phyloP scores from a whole-genome alignment of 2,113 vertebrate species.

The Brachyhypopomus gauderio region DNA sequence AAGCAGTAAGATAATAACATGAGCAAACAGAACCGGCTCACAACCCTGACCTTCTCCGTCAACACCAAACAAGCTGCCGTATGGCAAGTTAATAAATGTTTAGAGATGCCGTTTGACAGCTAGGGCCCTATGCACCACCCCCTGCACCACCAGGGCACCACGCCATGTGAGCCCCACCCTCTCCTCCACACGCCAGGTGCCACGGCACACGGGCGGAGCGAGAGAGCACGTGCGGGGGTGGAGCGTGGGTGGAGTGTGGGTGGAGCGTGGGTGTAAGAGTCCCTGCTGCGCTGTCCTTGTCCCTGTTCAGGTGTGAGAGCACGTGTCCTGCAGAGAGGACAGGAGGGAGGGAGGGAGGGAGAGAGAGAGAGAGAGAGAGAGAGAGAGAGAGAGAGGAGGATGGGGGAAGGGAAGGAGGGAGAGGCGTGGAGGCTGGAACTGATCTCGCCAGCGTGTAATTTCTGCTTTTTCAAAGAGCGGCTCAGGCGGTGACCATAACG shows the following conservation, averaged over 20 bases:
- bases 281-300: conserved; percentile 9
- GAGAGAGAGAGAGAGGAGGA: conserved; percentile 5
- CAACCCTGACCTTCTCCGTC: not conserved
- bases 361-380: conserved; percentile 9
- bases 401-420: not conserved
- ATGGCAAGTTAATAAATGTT: not conserved
- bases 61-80: conserved; percentile 2
- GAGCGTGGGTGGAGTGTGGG: not conserved
- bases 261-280: conserved; percentile 4
- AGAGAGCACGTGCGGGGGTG: not conserved
- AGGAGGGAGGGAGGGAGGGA: not conserved
- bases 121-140: not conserved
- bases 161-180: not conserved
- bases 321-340: not conserved
- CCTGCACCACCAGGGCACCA: not conserved
- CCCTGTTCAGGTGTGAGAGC: conserved; percentile 31
- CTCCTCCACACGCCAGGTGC: conserved; percentile 10
- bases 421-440: not conserved
- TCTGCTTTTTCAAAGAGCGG: not conserved
- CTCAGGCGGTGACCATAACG: not conserved
- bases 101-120: not conserved
- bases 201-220: too few species aligned
- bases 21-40: not conserved
- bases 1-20: too few species aligned
- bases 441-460: not conserved